Conservation (phyloP, 2,113 vertebrate genomes). For the Urocynchramus pylzowi region DNA sequence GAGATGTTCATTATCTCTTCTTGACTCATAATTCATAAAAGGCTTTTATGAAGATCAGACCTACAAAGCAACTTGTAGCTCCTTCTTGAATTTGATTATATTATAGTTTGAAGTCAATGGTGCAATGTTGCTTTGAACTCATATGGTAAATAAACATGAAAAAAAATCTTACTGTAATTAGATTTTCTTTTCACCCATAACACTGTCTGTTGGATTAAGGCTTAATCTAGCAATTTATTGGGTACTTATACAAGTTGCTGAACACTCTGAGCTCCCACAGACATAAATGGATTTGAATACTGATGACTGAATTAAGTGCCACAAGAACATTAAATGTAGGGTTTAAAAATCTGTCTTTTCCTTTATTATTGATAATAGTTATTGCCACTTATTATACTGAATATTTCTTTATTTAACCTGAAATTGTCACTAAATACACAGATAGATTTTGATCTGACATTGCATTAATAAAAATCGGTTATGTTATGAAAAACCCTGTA, state of each 20-base stretch:
- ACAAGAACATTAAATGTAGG: not conserved
- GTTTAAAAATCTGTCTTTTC: constrained; percentile 11
- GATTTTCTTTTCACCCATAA: not conserved
- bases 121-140: constrained; percentile 5
- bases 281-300: constrained; percentile 36
- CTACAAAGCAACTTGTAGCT: not conserved
- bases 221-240: constrained; percentile 16
- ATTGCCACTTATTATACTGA: not conserved
- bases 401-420: not conserved
- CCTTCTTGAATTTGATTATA: not conserved
- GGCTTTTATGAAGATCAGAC: not conserved
- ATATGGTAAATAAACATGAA: not conserved
- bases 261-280: not conserved
- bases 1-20: not conserved
- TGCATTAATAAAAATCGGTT: not conserved
- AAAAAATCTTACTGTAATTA: not conserved
- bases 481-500: not conserved
- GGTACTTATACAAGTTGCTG: constrained; percentile 8
- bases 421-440: not conserved
- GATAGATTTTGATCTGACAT: not conserved
- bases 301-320: constrained; percentile 26
- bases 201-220: not conserved
- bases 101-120: constrained; percentile 3
- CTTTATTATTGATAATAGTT: not conserved
- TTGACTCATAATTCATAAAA: not conserved